Base-by-base conservation (phyloP, 2,797 vertebrate genomes). In the Pogoniulus pusillus region DNA sequence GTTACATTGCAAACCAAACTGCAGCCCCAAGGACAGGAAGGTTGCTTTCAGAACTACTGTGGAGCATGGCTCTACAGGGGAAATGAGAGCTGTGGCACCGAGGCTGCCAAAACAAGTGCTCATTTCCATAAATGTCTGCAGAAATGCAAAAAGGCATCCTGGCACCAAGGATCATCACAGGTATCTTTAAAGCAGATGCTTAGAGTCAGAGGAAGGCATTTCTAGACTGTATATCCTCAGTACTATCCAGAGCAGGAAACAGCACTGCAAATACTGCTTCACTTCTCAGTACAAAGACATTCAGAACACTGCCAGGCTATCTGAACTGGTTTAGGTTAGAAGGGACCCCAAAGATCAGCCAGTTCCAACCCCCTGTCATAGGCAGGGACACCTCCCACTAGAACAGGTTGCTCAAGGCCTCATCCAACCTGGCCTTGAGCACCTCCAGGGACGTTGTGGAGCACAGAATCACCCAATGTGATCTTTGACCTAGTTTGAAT, bases 121-220 rank as follows among this genome's bases (percentile, higher is more conserved):
- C 17, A 15, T 54, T 75, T 89, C 37, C 62, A 82, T 30, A 76
- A 69, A 65, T 26, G 7, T 29, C 60, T 72, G 55, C 47, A 91
- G 41, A 82, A 92, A 93, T 51, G 68, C 51, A 80, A 34, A 83
- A 93, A 93, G 57, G 65, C 37, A 81, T 60, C 16, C 74, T 68
- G 70, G 87, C 2, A 20, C 45, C 59, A 76, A 66, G 39, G 60
- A 78, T 11, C 76, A 71, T 43, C 30, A 37, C 63, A 76, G 12
- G 30, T 81, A 79, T 81, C 94, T 91, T 9, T 0, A 76, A 90
- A 90, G 45, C 64, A 85, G 78, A 43, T 91, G 63, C n/a, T 70
- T 39, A n/a, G 8, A 74, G 64, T 69, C 55, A 83, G 35, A 63
- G n/a, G 65, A 83, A 87, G 71, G 34, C 30, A 66, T 83, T 83